Evolutionary conservation across 53 echinoderm and acorn worm species (phyloP), one percentile per base, ranked within the genome.

Genomic region (Crossaster papposus): DNA sequence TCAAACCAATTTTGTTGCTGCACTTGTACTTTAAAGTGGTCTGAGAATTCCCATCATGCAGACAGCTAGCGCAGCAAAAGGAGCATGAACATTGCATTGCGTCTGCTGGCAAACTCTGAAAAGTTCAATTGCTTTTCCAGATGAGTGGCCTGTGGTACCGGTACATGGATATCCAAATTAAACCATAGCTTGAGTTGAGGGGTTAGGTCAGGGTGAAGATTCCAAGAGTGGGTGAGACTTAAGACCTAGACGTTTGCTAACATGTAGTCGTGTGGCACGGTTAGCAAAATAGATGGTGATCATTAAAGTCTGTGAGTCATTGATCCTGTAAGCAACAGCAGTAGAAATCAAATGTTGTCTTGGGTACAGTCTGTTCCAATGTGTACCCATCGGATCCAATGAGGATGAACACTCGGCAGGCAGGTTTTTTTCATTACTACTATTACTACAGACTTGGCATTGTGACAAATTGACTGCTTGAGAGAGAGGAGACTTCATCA

Each of bases 81-180:
- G 36, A 82, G 44, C 82, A 31, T 63, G 81, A 81, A 81, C 62
- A 81, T 33, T 17, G 23, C 81, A 55, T 33, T 17, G 23, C 81
- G 31, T 34, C 34, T n/a, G 44, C n/a, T 78, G 50, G 51, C 51
- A 74, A 36, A 74, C 7, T 36, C 75, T 74, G 75, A 74, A 74
- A 74, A 74, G 79, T 55, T 55, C 30, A 51, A 80, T 80, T 80
- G 80, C 23, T 58, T 5, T 80, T 55, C 80, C 80, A 80, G 80
- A 55, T 80, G 80, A 52, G 58, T 80, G 15, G 26, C 78, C 50
- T 51, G 24, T 24, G 36, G 7, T 38, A n/a, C n/a, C n/a, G n/a
- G 38, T 34, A 15, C 74, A 34, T 34, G 68, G 9, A 28, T 35
- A n/a, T 34, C 34, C 75, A 20, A 4, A 13, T 44, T 44, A 44